Evolutionary conservation across 2,113 vertebrate genomes (phyloP).

Genomic region (Centropus unirufus): DNA sequence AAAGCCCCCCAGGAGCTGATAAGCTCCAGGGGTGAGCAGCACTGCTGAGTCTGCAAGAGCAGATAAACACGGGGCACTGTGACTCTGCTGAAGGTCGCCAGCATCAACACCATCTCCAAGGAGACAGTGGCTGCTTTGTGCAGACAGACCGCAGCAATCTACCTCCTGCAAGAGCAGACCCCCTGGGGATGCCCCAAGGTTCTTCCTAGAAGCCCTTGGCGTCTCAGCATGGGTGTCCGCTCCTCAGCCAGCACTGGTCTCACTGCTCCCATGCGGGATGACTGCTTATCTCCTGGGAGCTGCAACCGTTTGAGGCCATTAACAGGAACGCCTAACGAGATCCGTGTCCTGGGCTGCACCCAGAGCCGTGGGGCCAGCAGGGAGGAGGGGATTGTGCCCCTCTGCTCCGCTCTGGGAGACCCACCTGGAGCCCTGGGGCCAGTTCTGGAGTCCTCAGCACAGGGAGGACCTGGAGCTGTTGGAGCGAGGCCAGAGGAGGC

Average conservation of each 20-base stretch:
- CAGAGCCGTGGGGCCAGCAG: not conserved
- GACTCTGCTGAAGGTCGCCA: not conserved
- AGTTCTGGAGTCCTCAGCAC: no score
- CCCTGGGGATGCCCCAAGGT: not conserved
- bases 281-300: not conserved
- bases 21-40: not conserved
- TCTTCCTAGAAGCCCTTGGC: not conserved
- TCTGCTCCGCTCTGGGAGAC: no score
- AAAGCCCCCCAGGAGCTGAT: not conserved
- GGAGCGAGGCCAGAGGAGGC: no score
- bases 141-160: fast-evolving
- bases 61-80: not conserved
- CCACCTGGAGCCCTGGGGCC: no score
- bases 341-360: no score
- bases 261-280: fast-evolving
- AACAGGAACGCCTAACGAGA: fast-evolving
- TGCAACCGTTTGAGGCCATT: not conserved
- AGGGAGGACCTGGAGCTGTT: no score
- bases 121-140: not conserved
- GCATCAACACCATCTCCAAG: fast-evolving
- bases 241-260: fast-evolving
- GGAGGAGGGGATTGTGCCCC: no score
- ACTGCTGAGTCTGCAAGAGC: not conserved
- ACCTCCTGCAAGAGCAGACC: not conserved
- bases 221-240: fast-evolving